These are phyloP conservation scores for Homarus gammarus DNA, from an alignment of 2,888 invertebrate genomes.

Conservation along the genomic window DNA sequence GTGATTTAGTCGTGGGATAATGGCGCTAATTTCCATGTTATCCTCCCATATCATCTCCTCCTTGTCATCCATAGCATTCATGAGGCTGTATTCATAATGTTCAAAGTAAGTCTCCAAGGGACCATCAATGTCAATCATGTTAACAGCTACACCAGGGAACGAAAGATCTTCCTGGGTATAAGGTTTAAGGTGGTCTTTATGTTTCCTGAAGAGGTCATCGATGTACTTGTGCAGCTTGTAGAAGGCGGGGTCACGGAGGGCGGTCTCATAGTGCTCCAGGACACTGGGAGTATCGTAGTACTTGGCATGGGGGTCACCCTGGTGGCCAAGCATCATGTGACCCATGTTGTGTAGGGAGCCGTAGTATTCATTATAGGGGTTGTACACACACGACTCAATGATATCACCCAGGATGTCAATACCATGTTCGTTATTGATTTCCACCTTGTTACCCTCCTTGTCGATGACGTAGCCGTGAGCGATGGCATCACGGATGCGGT, in stretches of 20 bases:
- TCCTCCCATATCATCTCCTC: conserved; percentile 39
- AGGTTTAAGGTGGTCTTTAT: conserved; percentile 83
- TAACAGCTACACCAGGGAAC: conserved; percentile 55
- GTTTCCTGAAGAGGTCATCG: conserved; percentile 84
- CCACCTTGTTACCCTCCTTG: conserved; percentile 70
- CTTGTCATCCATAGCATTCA: conserved; percentile 78
- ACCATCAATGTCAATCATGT: conserved; percentile 82
- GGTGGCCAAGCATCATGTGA: conserved; percentile 68
- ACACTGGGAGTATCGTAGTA: conserved; percentile 78
- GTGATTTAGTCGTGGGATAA: conserved; percentile 77
- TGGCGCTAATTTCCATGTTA: conserved; percentile 65
- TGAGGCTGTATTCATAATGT: conserved; percentile 77
- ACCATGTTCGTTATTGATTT: conserved; percentile 75
- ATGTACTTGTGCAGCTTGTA: conserved; percentile 85
- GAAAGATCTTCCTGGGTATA: conserved; percentile 81
- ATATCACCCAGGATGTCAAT: conserved; percentile 76
- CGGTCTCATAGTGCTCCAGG: conserved; percentile 83
- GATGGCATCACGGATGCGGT: conserved; percentile 83
- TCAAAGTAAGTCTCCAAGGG: conserved; percentile 77
- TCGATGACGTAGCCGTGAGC: conserved; percentile 81
- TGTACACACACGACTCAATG: conserved; percentile 77
- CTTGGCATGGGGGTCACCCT: conserved; percentile 79
- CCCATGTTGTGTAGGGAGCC: conserved; percentile 71
- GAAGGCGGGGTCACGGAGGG: conserved; percentile 87
- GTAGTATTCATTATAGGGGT: conserved; percentile 77